These are phyloP conservation scores for Denticeps clupeoides DNA, from an alignment of 2,797 vertebrate species.

Conservation along the genomic window DNA sequence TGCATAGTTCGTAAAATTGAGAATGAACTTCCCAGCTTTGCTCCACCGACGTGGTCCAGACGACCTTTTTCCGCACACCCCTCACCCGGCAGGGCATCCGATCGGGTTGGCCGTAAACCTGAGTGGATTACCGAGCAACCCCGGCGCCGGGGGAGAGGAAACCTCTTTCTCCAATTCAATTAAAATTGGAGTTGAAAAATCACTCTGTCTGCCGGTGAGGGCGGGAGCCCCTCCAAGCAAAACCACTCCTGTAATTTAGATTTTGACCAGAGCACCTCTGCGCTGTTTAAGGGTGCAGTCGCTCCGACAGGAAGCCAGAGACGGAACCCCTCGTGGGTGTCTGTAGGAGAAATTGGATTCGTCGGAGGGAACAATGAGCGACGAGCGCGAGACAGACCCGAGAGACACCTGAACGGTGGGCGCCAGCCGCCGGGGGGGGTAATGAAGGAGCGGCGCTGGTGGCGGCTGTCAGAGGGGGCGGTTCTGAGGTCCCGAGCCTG, in stretches of 20 bases:
- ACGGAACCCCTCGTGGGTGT: conserved; percentile 10
- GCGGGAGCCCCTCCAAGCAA: conserved; percentile 17
- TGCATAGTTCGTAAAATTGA: conserved; percentile 18
- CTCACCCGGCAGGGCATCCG: neutral
- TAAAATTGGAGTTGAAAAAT: conserved; percentile 24
- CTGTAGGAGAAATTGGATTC: conserved; percentile 13
- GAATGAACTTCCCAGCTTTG: conserved; percentile 14
- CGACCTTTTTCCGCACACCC: too few relatives aligned
- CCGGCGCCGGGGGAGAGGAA: neutral
- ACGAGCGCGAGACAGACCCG: too few relatives aligned
- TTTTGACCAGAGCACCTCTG: conserved; percentile 12
- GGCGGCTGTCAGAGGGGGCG: too few relatives aligned
- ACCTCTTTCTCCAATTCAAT: conserved; percentile 23
- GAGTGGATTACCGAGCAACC: too few relatives aligned
- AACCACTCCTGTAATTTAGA: conserved; percentile 18
- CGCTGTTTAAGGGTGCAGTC: too few relatives aligned
- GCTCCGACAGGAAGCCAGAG: conserved; percentile 9
- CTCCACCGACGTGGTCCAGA: too few relatives aligned
- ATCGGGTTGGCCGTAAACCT: neutral
- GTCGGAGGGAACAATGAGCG: too few relatives aligned
- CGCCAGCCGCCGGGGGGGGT: too few relatives aligned
- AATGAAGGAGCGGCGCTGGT: too few relatives aligned
- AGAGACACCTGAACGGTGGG: too few relatives aligned
- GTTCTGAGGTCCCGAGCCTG: too few relatives aligned
- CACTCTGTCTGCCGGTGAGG: conserved; percentile 11